Base-by-base conservation (phyloP, 1,140 invertebrate genomes). In the Bombus fervidus region DNA sequence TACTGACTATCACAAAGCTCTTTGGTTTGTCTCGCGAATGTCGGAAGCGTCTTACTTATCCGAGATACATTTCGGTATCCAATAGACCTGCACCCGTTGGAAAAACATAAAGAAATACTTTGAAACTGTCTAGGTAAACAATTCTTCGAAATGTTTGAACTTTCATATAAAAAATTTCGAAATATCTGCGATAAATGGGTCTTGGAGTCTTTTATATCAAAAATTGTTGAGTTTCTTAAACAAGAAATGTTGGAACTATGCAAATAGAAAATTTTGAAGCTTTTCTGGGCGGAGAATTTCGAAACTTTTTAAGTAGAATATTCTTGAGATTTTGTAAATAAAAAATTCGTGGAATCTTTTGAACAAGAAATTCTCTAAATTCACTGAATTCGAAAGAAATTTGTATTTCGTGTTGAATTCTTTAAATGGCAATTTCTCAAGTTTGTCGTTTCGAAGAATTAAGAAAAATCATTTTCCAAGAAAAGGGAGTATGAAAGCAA, bases 1-100 rank as follows among this genome's bases (percentile, higher is more conserved):
- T 39, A 73, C 18, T 10, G 41, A 12, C 34, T 69, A 78, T 83
- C 76, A 72, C 83, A 78, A 34, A 13, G 37, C 57, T 91, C 86
- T 91, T 91, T 91, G 81, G 87, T 87, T 83, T 74, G 81, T 87
- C 79, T 39, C 72, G 86, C 34, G 83, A 28, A 64, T 83, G 75
- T 76, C 79, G 75, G 28, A 72, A 53, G 69, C 75, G 86, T 88
- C 89, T 88, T 76, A 76, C n/a, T 91, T 91, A 89, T 85, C 72
- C 84, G 37, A 87, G 87, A 91, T 92, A 71, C 68, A 71, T 39
- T 71, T 71, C 37, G 68, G 68, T 71, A 71, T 28, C 37, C 37
- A 39, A 71, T 12, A 71, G 68, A 71, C 68, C 68, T 68, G 66
- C 6, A 31, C 22, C 22, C 15, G 18, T 68, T 22, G 31, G 64